Evolutionary conservation across 2,113 vertebrate genomes (phyloP).

Genomic region (Rhizomys pruinosus): DNA sequence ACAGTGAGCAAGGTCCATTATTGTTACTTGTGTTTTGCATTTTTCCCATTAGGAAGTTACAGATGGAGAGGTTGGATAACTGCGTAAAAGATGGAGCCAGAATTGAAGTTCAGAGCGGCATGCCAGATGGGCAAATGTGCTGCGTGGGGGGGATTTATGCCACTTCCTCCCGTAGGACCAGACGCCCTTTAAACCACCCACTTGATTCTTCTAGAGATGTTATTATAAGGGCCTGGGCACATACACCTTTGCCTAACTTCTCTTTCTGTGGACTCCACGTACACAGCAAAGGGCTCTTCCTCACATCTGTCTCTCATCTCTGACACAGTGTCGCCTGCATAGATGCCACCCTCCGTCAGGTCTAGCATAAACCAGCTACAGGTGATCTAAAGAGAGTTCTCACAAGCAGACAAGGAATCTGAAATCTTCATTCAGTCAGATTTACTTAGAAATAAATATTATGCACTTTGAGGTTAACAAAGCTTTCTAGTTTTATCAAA

Average conservation of each 20-base stretch:
- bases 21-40: not conserved
- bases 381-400: not conserved
- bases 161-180: not conserved
- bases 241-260: not conserved
- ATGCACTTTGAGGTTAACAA: not conserved
- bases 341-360: no score
- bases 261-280: not conserved
- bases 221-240: not conserved
- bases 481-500: not conserved
- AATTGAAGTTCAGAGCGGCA: not conserved
- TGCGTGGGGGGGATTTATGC: no score
- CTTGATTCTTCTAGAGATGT: not conserved
- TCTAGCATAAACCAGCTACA: not conserved
- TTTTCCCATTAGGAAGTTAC: not conserved
- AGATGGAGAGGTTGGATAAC: not conserved
- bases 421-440: not conserved
- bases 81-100: not conserved
- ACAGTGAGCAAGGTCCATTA: not conserved
- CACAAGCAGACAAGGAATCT: not conserved
- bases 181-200: not conserved
- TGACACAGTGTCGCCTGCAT: not conserved
- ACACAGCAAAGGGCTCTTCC: not conserved
- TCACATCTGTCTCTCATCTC: not conserved
- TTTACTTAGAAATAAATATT: not conserved
- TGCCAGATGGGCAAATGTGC: fast-evolving